Conservation (phyloP, 2,888 invertebrate genomes). For the Caenorhabditis zanzibari region DNA sequence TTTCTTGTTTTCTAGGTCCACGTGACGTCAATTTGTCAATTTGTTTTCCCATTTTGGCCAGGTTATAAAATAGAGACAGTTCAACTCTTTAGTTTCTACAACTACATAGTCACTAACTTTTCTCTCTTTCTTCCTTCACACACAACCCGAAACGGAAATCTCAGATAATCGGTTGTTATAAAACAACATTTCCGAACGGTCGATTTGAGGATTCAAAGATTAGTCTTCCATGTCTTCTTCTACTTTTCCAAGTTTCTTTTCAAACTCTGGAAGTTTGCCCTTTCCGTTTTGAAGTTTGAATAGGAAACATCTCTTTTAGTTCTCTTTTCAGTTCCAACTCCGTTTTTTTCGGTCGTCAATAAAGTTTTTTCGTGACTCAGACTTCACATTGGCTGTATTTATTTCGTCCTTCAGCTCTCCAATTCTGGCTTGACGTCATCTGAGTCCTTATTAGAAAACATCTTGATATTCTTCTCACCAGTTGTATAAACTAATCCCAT, state of each 20-base stretch:
- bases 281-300: background rate
- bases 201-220: background rate
- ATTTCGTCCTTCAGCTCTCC: background rate
- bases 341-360: background rate
- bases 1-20: conserved; percentile 5
- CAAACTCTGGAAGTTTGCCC: background rate
- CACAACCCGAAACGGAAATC: conserved; percentile 42
- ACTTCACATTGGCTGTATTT: background rate
- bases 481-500: conserved; percentile 26
- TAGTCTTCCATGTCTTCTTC: background rate
- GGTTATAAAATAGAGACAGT: conserved; percentile 7
- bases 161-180: conserved; percentile 43
- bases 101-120: conserved; percentile 46
- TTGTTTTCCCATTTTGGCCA: conserved; percentile 16
- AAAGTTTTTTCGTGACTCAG: background rate
- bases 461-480: background rate
- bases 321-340: conserved; percentile 5
- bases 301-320: conserved; percentile 4
- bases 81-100: conserved; percentile 36
- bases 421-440: conserved; percentile 6
- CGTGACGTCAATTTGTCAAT: conserved; percentile 46
- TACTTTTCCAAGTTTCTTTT: background rate
- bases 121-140: conserved; percentile 15
- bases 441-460: background rate
- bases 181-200: background rate